Conservation (phyloP, 2,888 invertebrate species). For the Argyra leucocephala region DNA sequence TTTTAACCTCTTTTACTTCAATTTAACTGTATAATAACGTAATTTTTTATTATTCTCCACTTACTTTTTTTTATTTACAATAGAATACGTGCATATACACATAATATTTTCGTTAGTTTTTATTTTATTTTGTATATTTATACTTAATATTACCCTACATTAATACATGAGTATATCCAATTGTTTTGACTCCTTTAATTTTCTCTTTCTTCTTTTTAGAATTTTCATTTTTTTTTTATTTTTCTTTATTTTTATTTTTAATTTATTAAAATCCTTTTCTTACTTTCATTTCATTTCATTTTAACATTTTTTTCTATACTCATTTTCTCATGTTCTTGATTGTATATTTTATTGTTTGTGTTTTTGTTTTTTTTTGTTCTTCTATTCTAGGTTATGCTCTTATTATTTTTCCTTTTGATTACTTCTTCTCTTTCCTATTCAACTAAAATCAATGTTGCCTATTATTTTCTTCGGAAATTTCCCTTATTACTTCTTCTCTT, state of each 20-base stretch:
- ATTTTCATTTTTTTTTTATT: not conserved
- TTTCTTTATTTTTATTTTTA: not conserved
- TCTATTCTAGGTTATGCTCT: not conserved
- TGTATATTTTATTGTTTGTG: not conserved
- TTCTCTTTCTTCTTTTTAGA: not conserved
- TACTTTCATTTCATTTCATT: not conserved
- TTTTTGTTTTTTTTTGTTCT: not conserved
- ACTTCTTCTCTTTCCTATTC: too few species aligned
- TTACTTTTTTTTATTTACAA: not conserved
- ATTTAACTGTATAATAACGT: not conserved
- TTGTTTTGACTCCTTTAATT: not conserved
- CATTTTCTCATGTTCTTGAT: too few species aligned
- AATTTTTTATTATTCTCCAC: not conserved
- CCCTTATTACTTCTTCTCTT: not conserved
- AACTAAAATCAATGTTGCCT: too few species aligned
- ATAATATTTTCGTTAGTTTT: not conserved
- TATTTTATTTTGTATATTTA: not conserved
- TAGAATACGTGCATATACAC: too few species aligned
- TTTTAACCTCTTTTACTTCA: not conserved
- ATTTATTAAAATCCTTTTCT: slow-evolving; percentile 5
- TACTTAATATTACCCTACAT: not conserved
- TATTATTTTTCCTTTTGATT: not conserved
- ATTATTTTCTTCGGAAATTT: too few species aligned
- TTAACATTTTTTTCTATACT: not conserved
- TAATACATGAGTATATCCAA: not conserved